Percentiles rank a stretch among this genome's conserved stretches.
phyloP scores from a whole-genome alignment of 2,797 vertebrate genomes.

The Phataginus tricuspis region DNA sequence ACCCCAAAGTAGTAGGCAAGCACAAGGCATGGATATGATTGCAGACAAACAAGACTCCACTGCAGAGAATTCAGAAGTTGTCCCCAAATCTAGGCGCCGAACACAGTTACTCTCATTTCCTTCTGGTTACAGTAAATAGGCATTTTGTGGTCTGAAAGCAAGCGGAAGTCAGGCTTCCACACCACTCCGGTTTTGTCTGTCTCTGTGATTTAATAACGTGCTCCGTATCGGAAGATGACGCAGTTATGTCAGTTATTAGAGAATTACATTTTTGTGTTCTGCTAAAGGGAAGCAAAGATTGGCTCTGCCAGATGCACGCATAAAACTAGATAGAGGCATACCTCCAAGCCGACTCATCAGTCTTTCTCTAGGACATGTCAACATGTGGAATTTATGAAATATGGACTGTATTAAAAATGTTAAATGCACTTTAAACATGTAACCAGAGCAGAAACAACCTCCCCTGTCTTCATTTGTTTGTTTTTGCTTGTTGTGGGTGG shows the following conservation, averaged over 20 bases:
- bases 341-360: slow-evolving; percentile 56
- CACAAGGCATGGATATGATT: background rate
- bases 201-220: slow-evolving; percentile 4
- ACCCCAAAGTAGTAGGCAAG: background rate
- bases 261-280: slow-evolving; percentile 64
- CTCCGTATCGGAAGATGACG: slow-evolving; percentile 51
- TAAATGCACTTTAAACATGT: slow-evolving; percentile 50
- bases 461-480: background rate
- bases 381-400: slow-evolving; percentile 59
- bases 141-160: background rate
- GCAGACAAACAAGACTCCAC: background rate
- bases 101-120: background rate
- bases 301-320: slow-evolving; percentile 35
- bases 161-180: background rate
- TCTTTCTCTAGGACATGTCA: slow-evolving; percentile 57
- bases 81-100: background rate
- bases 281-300: slow-evolving; percentile 72
- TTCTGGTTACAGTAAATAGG: slow-evolving; percentile 2
- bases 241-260: slow-evolving; percentile 60
- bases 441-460: slow-evolving; percentile 30
- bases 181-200: background rate
- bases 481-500: background rate
- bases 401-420: slow-evolving; percentile 64
- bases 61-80: background rate
- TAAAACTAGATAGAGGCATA: slow-evolving; percentile 37